A percentile compares a stretch with the other conserved stretches of the same genome.
Evolutionary conservation across 1,140 invertebrate species (phyloP).

Genomic region (Papilio machaon): DNA sequence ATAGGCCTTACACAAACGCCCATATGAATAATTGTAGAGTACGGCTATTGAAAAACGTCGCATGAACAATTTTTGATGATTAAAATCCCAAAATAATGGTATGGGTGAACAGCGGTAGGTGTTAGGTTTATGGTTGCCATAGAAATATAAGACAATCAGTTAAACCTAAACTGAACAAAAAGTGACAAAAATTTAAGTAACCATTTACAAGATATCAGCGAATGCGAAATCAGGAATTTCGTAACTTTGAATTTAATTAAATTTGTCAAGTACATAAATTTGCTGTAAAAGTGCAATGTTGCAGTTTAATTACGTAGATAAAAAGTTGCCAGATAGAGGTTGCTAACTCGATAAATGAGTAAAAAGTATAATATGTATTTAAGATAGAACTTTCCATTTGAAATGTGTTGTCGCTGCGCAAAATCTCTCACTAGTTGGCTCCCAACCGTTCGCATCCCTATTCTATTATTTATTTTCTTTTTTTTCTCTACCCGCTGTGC

Average conservation of each 20-base stretch:
- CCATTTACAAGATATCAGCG: neutral
- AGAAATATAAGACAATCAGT: neutral
- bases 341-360: neutral
- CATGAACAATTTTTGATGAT: slow-evolving; percentile 30
- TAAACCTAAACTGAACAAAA: neutral
- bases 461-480: slow-evolving; percentile 30
- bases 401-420: neutral
- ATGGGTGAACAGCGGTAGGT: neutral
- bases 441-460: slow-evolving; percentile 42
- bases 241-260: neutral
- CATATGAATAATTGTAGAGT: slow-evolving; percentile 18
- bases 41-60: slow-evolving; percentile 6
- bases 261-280: neutral
- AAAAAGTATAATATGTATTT: neutral
- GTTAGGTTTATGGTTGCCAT: neutral
- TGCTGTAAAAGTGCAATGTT: neutral
- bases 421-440: slow-evolving; percentile 45
- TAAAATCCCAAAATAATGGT: slow-evolving; percentile 32
- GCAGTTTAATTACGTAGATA: neutral
- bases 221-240: neutral
- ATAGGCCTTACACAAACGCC: slow-evolving; percentile 42
- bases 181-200: neutral
- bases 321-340: neutral
- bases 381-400: slow-evolving; percentile 5
- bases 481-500: slow-evolving; percentile 47